These are phyloP conservation scores for Pedionomus torquatus DNA, from an alignment of 2,113 vertebrate species.

Conservation along the genomic window DNA sequence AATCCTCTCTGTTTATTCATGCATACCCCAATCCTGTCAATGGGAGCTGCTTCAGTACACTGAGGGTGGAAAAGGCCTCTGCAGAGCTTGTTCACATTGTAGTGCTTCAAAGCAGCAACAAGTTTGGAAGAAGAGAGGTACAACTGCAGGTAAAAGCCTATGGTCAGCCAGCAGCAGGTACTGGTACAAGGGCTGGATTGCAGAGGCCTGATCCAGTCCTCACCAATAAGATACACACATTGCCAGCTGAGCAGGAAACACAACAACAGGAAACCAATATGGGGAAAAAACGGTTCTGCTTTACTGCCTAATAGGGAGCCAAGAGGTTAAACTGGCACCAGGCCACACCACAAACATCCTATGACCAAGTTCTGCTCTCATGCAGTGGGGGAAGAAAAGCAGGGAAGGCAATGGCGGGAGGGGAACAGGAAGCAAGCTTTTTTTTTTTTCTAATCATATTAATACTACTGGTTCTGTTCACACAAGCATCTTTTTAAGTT, in stretches of 20 bases:
- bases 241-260: background rate
- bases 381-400: background rate
- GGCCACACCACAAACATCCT: conserved; percentile 33
- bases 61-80: background rate
- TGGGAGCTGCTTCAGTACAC: background rate
- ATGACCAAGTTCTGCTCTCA: background rate
- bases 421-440: background rate
- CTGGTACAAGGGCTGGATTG: background rate
- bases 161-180: background rate
- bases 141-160: background rate
- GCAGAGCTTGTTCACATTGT: background rate
- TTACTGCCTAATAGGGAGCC: conserved; percentile 29
- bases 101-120: background rate
- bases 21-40: background rate
- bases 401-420: background rate
- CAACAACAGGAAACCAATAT: background rate
- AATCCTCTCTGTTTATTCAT: background rate
- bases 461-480: background rate
- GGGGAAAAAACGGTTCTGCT: background rate
- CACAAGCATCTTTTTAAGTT: background rate
- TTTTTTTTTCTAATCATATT: background rate
- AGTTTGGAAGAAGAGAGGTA: background rate
- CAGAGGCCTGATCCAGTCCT: background rate
- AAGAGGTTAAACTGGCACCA: background rate
- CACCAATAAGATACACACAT: background rate